Base-by-base conservation (phyloP, 1,140 invertebrate species). In the Globodera rostochiensis region DNA sequence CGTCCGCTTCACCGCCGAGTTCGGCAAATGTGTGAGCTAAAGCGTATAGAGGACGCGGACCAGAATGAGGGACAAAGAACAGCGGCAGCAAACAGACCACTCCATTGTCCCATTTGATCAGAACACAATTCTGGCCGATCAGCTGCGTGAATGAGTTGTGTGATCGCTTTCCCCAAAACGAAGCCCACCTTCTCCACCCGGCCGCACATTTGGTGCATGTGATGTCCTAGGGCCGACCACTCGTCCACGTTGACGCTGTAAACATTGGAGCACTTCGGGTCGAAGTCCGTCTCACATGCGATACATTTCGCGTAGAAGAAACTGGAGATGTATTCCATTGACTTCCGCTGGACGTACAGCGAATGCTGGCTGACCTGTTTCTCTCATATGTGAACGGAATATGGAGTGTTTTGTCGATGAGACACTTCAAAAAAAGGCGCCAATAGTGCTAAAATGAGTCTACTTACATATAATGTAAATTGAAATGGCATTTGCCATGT, bases 221-320 rank as follows among this genome's bases (percentile, higher is more conserved):
- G 77, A 70, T 78, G 77, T 13, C 77, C 77, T 49, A 78, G 47
- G 6, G 77, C 77, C 25, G 64, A 64, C 77, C 77, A 78, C 45
- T 78, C 77, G 49, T 78, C 77, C 15, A 70, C 77, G 25, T 46
- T 64, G 45, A 78, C 77, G 11, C 45, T 69, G 70, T 78, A 78
- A 25, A 78, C 70, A 70, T 78, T 78, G 11, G 77, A 78, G 49
- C 77, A 78, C 47, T 78, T 78, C 19, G 77, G 60, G 25, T 78
- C 77, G 49, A 78, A 78, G 70, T 78, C 77, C 36, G 77, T 70
- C 47, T 78, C 77, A 47, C 77, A 78, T 13, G 77, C 77, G 50
- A 81, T 81, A 46, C 80, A 81, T 70, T 81, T 81, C 53, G 80
- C 74, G 49, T 46, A 81, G 60, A 81, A 81, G 50, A 78, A 78